Evolutionary conservation across 2,888 invertebrate genomes (phyloP).

Genomic region (Drosophila dives): DNA sequence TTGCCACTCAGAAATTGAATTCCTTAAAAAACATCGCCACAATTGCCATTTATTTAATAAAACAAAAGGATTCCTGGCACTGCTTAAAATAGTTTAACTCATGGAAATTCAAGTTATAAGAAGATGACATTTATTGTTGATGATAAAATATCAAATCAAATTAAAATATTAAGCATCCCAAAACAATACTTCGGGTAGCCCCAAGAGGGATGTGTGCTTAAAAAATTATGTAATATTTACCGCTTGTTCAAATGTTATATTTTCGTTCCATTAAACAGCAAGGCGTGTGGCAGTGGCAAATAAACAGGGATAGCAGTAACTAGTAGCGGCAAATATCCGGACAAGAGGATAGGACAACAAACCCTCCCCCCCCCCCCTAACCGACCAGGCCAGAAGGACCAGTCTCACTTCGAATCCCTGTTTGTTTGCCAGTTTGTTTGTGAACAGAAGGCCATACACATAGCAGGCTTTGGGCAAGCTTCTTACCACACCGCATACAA

Average conservation of each 20-base stretch:
- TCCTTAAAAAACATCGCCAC: not conserved
- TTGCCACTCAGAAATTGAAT: not conserved
- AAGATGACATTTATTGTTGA: not conserved
- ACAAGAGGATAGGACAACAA: constrained; percentile 26
- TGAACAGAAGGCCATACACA: constrained; percentile 43
- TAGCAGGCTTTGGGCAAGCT: constrained; percentile 54
- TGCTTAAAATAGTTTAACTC: not conserved
- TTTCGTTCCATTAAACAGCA: constrained; percentile 73
- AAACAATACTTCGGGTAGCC: not conserved
- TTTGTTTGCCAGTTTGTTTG: constrained; percentile 48
- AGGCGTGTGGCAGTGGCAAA: constrained; percentile 61
- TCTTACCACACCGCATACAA: constrained; percentile 34
- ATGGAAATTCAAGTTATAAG: not conserved
- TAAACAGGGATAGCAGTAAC: constrained; percentile 38
- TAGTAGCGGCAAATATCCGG: constrained; percentile 63
- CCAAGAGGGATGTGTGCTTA: constrained; percentile 3
- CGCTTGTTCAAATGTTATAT: constrained; percentile 70
- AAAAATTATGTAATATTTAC: constrained; percentile 63
- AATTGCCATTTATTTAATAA: not conserved
- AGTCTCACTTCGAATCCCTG: constrained; percentile 15
- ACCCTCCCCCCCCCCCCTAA: not conserved
- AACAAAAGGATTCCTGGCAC: not conserved
- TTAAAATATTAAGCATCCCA: not conserved
- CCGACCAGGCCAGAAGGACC: not conserved
- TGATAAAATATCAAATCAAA: too few relatives aligned